Conservation (phyloP, 2,113 vertebrate genomes). For the Pygoscelis adeliae region DNA sequence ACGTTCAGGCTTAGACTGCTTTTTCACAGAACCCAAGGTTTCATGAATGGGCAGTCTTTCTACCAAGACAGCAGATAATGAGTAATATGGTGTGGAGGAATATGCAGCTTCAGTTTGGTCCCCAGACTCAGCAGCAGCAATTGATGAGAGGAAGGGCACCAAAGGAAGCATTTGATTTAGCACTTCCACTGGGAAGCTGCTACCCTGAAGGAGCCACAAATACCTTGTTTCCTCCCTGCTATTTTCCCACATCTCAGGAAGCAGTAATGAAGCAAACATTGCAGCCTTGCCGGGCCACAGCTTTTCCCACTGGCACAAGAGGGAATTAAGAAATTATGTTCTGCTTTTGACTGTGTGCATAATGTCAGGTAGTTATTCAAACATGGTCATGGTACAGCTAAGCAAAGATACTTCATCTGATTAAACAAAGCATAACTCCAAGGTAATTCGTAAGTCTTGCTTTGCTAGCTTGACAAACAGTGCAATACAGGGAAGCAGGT, state of each 20-base stretch:
- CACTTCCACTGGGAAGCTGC: not conserved
- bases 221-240: conserved; percentile 1
- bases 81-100: accelerated
- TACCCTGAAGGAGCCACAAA: not conserved
- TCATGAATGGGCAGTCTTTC: not conserved
- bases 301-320: not conserved
- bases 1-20: not conserved
- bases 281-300: not conserved
- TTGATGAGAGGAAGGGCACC: not conserved
- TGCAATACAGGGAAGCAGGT: not conserved
- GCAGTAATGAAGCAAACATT: not conserved
- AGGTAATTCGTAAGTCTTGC: not conserved
- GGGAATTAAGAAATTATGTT: not conserved
- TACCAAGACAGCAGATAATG: not conserved
- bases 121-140: not conserved
- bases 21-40: not conserved
- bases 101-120: not conserved
- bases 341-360: not conserved
- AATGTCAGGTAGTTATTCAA: not conserved
- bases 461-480: not conserved
- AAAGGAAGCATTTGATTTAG: not conserved
- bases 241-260: not conserved
- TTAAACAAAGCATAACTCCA: not conserved
- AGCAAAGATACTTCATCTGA: not conserved
- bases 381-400: not conserved